These are phyloP conservation scores for Balanococcus diminutus DNA, from an alignment of 2,888 invertebrate genomes.

Conservation along the genomic window DNA sequence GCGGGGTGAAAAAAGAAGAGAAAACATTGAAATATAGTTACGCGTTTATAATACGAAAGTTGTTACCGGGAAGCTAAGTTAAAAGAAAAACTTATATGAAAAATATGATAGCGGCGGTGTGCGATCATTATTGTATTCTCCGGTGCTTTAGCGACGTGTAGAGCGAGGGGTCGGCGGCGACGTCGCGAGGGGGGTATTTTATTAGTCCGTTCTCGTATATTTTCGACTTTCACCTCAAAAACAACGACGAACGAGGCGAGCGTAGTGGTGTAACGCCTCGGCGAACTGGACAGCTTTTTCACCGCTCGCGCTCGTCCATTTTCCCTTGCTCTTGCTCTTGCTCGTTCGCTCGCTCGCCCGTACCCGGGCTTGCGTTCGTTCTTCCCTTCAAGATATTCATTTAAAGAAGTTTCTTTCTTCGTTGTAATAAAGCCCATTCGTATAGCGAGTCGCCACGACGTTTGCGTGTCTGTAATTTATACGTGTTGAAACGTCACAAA, in stretches of 20 bases:
- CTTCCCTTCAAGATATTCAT: slow-evolving; percentile 37
- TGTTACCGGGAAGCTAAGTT: slow-evolving; percentile 49
- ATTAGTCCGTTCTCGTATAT: slow-evolving; percentile 53
- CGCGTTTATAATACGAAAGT: slow-evolving; percentile 54
- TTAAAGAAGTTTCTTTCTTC: slow-evolving; percentile 42
- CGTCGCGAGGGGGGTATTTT: slow-evolving; percentile 34
- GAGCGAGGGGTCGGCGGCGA: background rate
- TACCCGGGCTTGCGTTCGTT: background rate
- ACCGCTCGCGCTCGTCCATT: background rate
- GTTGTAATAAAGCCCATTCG: slow-evolving; percentile 49
- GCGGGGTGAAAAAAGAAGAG: background rate
- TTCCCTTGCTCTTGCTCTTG: background rate
- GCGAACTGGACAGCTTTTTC: slow-evolving; percentile 47
- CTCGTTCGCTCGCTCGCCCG: too few relatives aligned
- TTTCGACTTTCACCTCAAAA: slow-evolving; percentile 50
- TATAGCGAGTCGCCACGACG: slow-evolving; percentile 50
- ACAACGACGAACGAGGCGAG: background rate
- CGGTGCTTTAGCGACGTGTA: slow-evolving; percentile 35
- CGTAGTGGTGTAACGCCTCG: slow-evolving; percentile 38
- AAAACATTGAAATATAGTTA: slow-evolving; percentile 45
- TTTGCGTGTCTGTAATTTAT: slow-evolving; percentile 53
- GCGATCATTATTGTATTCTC: slow-evolving; percentile 53
- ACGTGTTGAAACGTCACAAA: slow-evolving; percentile 51
- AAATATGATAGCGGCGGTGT: slow-evolving; percentile 53
- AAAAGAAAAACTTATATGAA: slow-evolving; percentile 49